Evolutionary conservation across 2,797 vertebrate species (phyloP), one percentile per base, ranked within the genome.

Genomic region (Gouania willdenowi): DNA sequence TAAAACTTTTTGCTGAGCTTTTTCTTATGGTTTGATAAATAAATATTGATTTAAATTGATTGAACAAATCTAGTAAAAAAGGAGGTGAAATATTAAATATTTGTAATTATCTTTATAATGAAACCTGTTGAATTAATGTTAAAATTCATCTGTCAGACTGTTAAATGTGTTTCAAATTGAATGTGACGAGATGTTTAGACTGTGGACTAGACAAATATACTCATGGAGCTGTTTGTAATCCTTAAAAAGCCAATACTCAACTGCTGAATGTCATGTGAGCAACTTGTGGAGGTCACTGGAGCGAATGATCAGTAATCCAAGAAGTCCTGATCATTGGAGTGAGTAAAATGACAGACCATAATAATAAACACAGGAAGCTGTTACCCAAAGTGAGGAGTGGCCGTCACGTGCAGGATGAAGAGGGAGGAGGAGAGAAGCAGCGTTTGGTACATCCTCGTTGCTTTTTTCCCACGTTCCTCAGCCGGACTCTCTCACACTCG

Each of bases 321-420:
- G 5, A 16, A 22, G 15, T 16, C 32, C 14, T 11, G 6, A 32
- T 17, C 7, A 24, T 29, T 15, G 7, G 2, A 23, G n/a, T 41
- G 28, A 19, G 8, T 5, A 13, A n/a, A 36, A 28, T 20, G 59
- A 56, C 58, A 61, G 38, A 9, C 18, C 33, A 52, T 47, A 50
- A 76, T 48, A 74, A 68, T 1, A 14, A 14, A 14, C 26, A 15
- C 36, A 26, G 41, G 8, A 39, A 40, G 49, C 48, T 0, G 18
- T 82, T 89, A 90, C 89, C 89, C 89, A 3, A 71, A 53, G 43
- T 85, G 85, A 38, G 79, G 57, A 13, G 66, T 73, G 74, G 61
- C 77, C 66, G 76, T 79, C 60, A 69, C 84, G 17, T 84, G 81
- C 21, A 90, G 75, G 66, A 85, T 54, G 68, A 91, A 69, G 57